Conservation (phyloP, 2,797 vertebrate genomes). For the Cygnus olor region DNA sequence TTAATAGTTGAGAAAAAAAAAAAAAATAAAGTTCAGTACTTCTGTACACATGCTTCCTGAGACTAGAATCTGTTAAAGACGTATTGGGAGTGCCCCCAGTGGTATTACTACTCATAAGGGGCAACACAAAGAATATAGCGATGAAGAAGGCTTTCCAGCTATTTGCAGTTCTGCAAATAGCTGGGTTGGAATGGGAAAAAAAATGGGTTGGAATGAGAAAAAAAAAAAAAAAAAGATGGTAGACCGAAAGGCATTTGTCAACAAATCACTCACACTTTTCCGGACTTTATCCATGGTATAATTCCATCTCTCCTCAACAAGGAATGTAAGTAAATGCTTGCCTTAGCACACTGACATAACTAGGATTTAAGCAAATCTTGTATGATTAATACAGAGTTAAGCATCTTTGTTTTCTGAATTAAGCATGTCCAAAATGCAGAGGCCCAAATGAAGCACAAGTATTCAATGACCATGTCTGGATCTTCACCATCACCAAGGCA, state of each 20-base stretch:
- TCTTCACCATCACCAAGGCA: not conserved
- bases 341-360: not conserved
- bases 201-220: not conserved
- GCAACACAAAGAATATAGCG: not conserved
- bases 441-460: not conserved
- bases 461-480: not conserved
- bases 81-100: not conserved
- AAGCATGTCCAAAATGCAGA: not conserved
- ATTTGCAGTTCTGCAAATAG: not conserved
- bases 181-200: not conserved
- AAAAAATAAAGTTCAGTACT: not conserved
- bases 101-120: no score
- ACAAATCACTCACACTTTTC: not conserved
- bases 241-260: not conserved
- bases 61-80: not conserved
- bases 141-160: not conserved
- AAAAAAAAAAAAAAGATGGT: not conserved
- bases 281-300: not conserved
- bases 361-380: not conserved
- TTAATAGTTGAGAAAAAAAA: not conserved
- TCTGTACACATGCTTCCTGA: not conserved
- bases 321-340: not conserved
- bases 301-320: not conserved
- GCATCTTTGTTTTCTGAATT: not conserved
- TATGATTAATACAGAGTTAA: not conserved